These are phyloP conservation scores for Catharus minimus DNA, from an alignment of 2,113 vertebrate genomes.

Conservation along the genomic window DNA sequence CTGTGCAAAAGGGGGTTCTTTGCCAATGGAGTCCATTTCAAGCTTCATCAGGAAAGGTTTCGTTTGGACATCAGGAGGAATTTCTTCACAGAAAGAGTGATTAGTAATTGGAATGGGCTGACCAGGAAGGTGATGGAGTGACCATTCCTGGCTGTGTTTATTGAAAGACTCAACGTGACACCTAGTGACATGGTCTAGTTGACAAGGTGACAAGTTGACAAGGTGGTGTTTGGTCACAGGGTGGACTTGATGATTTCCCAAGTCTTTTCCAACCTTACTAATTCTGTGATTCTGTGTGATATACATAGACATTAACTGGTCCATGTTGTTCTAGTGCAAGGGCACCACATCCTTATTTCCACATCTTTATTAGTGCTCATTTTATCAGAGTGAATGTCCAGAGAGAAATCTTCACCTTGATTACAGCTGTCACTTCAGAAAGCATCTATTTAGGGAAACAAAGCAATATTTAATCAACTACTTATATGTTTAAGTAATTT, in stretches of 20 bases:
- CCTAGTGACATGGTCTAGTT: not conserved
- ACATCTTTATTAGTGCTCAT: not conserved
- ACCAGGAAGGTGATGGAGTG: not conserved
- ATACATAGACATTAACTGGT: not conserved
- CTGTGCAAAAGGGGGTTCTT: too few species aligned
- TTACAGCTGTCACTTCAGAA: not conserved
- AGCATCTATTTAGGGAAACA: not conserved
- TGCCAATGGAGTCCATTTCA: not conserved
- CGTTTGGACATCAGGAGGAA: not conserved
- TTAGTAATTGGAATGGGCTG: not conserved
- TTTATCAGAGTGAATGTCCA: not conserved
- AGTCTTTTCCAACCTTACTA: not conserved
- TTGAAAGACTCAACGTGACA: fast-evolving
- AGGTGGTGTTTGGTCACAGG: not conserved
- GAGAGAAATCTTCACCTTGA: not conserved
- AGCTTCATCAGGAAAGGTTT: not conserved
- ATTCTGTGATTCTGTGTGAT: not conserved
- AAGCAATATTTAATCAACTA: not conserved
- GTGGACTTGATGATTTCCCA: not conserved
- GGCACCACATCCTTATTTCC: not conserved
- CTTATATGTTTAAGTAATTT: not conserved
- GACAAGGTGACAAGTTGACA: not conserved
- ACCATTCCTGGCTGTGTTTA: fast-evolving
- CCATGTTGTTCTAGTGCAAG: not conserved
- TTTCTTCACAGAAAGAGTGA: not conserved